phyloP scores from a whole-genome alignment of 1,140 invertebrate genomes.

The Halictus rubicundus region DNA sequence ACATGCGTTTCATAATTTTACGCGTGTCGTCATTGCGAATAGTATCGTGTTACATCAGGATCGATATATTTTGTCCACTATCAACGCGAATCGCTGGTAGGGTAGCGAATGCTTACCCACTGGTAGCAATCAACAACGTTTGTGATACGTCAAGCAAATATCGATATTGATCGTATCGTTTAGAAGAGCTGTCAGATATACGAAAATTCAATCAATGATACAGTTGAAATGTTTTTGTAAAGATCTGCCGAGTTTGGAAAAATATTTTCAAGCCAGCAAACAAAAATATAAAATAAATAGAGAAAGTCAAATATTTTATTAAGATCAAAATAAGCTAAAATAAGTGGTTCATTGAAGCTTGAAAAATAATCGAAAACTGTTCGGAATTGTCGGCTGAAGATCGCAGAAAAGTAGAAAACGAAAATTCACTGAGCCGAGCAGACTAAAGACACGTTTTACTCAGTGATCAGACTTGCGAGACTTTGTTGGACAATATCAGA shows the following conservation, averaged over 20 bases:
- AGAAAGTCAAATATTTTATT: too few species aligned
- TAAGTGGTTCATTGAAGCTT: too few species aligned
- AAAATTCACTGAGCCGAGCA: background rate
- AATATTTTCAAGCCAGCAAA: too few species aligned
- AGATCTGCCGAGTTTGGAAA: too few species aligned
- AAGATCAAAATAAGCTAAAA: too few species aligned
- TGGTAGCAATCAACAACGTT: background rate
- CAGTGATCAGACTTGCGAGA: background rate
- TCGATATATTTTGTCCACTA: constrained; percentile 57
- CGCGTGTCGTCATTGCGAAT: constrained; percentile 54
- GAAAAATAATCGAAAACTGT: too few species aligned
- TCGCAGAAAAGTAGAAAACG: background rate
- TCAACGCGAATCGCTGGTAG: constrained; percentile 19
- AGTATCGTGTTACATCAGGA: constrained; percentile 60
- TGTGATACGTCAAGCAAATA: background rate
- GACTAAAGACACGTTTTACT: background rate
- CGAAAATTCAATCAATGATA: background rate
- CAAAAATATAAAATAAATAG: too few species aligned
- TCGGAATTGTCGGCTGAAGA: background rate
- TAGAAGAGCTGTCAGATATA: background rate
- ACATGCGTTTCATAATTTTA: constrained; percentile 67
- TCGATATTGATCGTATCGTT: background rate
- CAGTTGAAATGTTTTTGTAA: background rate
- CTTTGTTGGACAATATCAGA: too few species aligned
- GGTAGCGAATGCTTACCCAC: background rate